Conservation (phyloP, 2,797 vertebrate species). For the Atherinosoma microstoma region DNA sequence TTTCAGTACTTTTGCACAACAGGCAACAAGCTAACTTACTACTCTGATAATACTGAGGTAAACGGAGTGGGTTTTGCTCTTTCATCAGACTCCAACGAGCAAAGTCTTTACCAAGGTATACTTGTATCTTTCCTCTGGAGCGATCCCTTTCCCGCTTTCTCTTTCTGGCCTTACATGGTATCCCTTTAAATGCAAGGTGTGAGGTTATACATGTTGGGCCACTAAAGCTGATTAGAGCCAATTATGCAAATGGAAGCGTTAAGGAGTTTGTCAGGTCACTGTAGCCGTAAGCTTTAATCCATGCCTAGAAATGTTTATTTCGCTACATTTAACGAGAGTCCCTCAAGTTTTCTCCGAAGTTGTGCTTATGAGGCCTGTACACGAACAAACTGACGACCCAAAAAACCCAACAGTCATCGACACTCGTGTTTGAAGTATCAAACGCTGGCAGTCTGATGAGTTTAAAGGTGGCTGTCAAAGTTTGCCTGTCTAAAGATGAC, state of each 20-base stretch:
- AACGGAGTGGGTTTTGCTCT: too few species aligned
- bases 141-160: too few species aligned
- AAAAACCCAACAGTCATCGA: background rate
- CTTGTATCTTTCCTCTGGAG: too few species aligned
- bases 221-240: background rate
- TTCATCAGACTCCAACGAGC: too few species aligned
- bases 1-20: too few species aligned
- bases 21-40: too few species aligned
- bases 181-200: background rate
- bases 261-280: too few species aligned
- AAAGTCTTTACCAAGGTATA: too few species aligned
- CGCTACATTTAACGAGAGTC: background rate
- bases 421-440: constrained; percentile 28
- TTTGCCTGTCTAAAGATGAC: constrained; percentile 23
- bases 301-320: background rate
- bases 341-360: background rate
- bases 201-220: background rate
- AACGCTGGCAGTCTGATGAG: constrained; percentile 35
- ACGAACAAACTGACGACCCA: background rate
- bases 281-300: too few species aligned
- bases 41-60: too few species aligned
- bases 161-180: too few species aligned
- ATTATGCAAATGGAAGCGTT: background rate
- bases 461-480: constrained; percentile 48
- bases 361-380: background rate